Percentiles rank a stretch among this genome's conserved stretches.
phyloP scores from a whole-genome alignment of 2,888 invertebrate species.

The Eubasilissa splendida region DNA sequence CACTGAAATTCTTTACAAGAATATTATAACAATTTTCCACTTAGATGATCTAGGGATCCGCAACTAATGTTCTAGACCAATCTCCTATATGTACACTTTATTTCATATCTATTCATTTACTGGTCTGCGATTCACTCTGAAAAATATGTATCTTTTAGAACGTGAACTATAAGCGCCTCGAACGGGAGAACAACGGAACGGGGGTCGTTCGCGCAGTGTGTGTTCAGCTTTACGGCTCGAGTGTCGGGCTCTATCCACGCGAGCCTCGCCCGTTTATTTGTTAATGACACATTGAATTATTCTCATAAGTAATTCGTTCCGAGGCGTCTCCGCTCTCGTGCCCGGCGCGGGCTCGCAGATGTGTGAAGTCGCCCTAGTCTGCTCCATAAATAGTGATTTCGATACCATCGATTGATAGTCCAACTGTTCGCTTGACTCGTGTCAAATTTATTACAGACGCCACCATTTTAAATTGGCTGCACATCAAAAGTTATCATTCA shows the following conservation, averaged over 20 bases:
- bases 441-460: constrained; percentile 44
- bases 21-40: no score
- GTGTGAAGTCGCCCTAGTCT: neutral
- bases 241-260: constrained; percentile 29
- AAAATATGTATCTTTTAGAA: no score
- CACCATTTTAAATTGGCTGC: constrained; percentile 44
- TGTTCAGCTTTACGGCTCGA: neutral
- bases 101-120: no score
- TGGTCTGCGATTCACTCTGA: no score
- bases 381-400: constrained; percentile 40
- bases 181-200: no score
- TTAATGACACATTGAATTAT: constrained; percentile 44
- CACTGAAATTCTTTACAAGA: no score
- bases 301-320: constrained; percentile 21
- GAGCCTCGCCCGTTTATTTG: constrained; percentile 40
- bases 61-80: no score
- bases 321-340: constrained; percentile 7
- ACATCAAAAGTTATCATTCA: constrained; percentile 11
- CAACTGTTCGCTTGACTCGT: constrained; percentile 36
- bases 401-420: constrained; percentile 48
- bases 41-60: no score
- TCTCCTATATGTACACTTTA: no score
- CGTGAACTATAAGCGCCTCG: no score
- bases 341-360: neutral
- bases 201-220: neutral